phyloP scores from a whole-genome alignment of 2,113 vertebrate species.

The Tupaia tana region DNA sequence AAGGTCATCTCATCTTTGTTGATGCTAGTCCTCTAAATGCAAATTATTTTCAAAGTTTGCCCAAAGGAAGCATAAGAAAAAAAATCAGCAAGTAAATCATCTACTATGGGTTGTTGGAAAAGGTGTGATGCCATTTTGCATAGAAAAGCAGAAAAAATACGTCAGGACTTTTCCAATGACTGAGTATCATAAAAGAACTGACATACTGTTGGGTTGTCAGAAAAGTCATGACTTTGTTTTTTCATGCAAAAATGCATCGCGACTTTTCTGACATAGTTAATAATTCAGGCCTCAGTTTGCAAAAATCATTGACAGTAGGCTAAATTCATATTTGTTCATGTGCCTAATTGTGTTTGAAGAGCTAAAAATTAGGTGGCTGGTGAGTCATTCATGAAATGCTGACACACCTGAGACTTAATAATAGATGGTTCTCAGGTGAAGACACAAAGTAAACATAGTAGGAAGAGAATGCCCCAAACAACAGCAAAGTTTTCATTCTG shows the following conservation, averaged over 20 bases:
- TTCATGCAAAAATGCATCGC: too few species aligned
- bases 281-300: slow-evolving; percentile 33
- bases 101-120: neutral
- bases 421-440: neutral
- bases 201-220: too few species aligned
- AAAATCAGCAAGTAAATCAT: neutral
- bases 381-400: slow-evolving; percentile 41
- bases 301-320: slow-evolving; percentile 45
- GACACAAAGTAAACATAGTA: neutral
- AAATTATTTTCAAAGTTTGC: neutral
- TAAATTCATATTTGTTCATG: slow-evolving; percentile 53
- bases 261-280: neutral
- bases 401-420: neutral
- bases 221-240: too few species aligned
- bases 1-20: neutral
- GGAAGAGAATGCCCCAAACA: neutral
- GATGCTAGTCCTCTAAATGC: neutral
- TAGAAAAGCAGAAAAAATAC: too few species aligned
- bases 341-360: slow-evolving; percentile 54
- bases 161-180: too few species aligned
- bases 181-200: too few species aligned
- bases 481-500: neutral
- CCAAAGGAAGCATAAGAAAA: neutral
- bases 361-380: slow-evolving; percentile 45
- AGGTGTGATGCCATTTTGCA: too few species aligned